Evolutionary conservation across 2,888 invertebrate species (phyloP), one percentile per base, ranked within the genome.

Genomic region (Brachynemurus nebulosus): DNA sequence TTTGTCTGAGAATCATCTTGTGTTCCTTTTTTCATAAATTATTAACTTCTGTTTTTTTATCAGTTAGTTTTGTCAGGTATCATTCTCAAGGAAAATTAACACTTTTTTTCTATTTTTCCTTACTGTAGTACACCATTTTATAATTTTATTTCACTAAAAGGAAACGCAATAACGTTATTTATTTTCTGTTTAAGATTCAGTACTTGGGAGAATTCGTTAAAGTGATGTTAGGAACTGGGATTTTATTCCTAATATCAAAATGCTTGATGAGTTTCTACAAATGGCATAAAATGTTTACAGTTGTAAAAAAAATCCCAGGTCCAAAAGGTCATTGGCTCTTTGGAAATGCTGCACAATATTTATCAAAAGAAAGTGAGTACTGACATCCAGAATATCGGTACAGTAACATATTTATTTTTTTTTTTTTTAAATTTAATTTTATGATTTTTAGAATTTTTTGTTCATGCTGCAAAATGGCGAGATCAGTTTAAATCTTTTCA

Each of bases 341-440:
- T 8, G 52, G 52, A 6, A 50, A 52, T 20, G 48, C 48, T 5
- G 45, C 42, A 20, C 47, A 48, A 27, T 52, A 48, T 35, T 42
- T 48, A 4, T 50, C 50, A 6, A 49, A 50, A 44, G 47, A 50
- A 41, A 50, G 52, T 52, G 25, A 47, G 51, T 45, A 38, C 16
- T 8, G 11, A 5, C 4, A 45, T 27, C 12, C 12, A 4, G 12
- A 2, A 27, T 3, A 27, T 27, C 9, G 9, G 9, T 27, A 27
- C 9, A 27, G 6, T 27, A 9, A 7, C 9, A 9, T 9, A 27
- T 27, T 27, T 27, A 27, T 27, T n/a, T n/a, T n/a, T n/a, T n/a
- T n/a, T n/a, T n/a, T n/a, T n/a, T n/a, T 12, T n/a, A 1, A 16
- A n/a, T 25, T n/a, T 23, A n/a, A 21, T 8, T 7, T 44, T 17